Evolutionary conservation across 1,140 invertebrate genomes (phyloP), one percentile per base, ranked within the genome.

Genomic region (Drosophila equinoxialis): DNA sequence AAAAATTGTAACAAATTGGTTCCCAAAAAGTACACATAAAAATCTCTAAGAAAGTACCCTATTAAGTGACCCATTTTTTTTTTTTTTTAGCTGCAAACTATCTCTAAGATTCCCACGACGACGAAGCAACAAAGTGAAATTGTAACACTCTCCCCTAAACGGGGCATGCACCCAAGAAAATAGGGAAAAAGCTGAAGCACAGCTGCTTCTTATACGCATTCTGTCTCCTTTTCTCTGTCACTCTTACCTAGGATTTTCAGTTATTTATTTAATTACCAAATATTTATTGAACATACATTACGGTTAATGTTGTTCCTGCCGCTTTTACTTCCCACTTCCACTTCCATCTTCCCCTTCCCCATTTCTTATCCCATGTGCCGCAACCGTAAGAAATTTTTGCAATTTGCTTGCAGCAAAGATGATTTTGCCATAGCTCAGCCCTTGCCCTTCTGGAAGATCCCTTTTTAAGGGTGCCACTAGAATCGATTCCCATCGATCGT

Each of bases 281-380:
- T 87, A 87, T 87, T 90, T 87, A 87, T 87, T 87, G 84, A 87
- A 84, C 84, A 87, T 89, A 74, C 83, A 87, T 87, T 86, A 86
- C 79, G 79, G 72, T 79, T 86, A 87, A 86, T 86, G 85, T 79
- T 58, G 66, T 63, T 68, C 77, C 68, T 64, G 33, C 61, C 68
- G 55, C 58, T 66, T 70, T 69, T 65, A 78, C 14, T 71, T 51
- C 39, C 74, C 73, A 57, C 23, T 30, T 30, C 51, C 62, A n/a
- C 41, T 54, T 2, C 26, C 13, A 30, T 8, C 35, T 1, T 1
- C 58, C n/a, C 42, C 33, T 23, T 55, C 41, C 39, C 39, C 26
- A 5, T 77, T 64, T 63, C 68, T 62, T 77, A 67, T 63, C 68
- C 65, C 61, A 72, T 89, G 84, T 77, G 80, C 74, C 71, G 57